phyloP scores from a whole-genome alignment of 1,140 invertebrate genomes.

The Neodiprion pinetum region DNA sequence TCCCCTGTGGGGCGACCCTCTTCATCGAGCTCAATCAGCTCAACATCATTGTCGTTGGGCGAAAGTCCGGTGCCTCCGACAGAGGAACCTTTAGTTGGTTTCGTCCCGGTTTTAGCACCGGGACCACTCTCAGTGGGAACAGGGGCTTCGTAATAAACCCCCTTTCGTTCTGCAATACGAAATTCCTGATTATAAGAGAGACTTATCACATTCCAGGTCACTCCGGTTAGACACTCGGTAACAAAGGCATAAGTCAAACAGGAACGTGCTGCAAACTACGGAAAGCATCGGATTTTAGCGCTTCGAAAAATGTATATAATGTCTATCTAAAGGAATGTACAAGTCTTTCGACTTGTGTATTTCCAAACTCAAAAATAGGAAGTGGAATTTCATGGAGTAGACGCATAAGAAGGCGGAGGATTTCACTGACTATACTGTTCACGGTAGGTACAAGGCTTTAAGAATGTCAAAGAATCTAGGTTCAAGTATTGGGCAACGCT shows the following conservation, averaged over 20 bases:
- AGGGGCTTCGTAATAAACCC: conserved; percentile 48
- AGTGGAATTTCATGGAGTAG: too few relatives aligned
- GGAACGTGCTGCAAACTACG: background rate
- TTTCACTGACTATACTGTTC: too few relatives aligned
- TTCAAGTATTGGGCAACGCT: too few relatives aligned
- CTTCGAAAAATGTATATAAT: too few relatives aligned
- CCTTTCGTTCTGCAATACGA: conserved; percentile 54
- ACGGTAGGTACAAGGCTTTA: too few relatives aligned
- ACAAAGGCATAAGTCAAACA: background rate
- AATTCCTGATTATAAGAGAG: background rate
- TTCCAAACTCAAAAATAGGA: too few relatives aligned
- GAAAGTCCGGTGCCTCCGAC: conserved; percentile 29
- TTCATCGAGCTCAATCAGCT: conserved; percentile 47
- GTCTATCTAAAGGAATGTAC: too few relatives aligned
- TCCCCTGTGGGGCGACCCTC: conserved; percentile 57
- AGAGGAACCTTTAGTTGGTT: conserved; percentile 35
- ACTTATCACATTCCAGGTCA: background rate
- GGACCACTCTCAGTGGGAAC: conserved; percentile 35
- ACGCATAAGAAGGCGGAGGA: too few relatives aligned
- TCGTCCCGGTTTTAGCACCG: conserved; percentile 38
- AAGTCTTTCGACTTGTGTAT: too few relatives aligned
- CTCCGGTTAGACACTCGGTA: background rate
- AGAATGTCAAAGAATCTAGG: too few relatives aligned
- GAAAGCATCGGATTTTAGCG: background rate
- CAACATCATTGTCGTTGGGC: conserved; percentile 33